Conservation (phyloP, 92 coral and sea anemone species). For the Scolanthus callimorphus region DNA sequence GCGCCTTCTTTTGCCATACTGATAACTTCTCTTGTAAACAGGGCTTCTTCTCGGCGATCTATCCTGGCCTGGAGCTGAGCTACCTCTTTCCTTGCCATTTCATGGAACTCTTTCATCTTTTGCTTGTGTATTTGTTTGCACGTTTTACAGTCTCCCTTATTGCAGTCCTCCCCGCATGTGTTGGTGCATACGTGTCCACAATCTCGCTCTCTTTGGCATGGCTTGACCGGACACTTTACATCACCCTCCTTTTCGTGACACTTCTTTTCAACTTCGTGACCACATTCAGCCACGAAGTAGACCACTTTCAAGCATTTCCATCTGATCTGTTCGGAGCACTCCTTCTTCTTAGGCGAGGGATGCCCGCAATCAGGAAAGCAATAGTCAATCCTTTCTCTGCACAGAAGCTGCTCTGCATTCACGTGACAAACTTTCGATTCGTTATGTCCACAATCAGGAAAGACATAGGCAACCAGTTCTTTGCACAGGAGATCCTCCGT, state of each 20-base stretch:
- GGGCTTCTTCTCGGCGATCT: neutral
- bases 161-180: conserved; percentile 26
- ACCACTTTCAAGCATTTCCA: conserved; percentile 8
- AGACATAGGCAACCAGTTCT: neutral
- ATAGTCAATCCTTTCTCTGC: conserved; percentile 11
- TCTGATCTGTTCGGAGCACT: conserved; percentile 16
- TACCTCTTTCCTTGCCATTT: conserved; percentile 13
- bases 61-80: conserved; percentile 8
- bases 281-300: neutral
- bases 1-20: neutral
- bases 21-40: conserved; percentile 8
- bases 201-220: conserved; percentile 12
- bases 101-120: conserved; percentile 26
- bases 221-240: conserved; percentile 11
- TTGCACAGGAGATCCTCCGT: neutral
- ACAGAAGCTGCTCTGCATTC: neutral
- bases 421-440: neutral
- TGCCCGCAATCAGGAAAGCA: conserved; percentile 12
- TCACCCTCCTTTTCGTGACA: conserved; percentile 1
- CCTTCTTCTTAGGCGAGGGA: conserved; percentile 18
- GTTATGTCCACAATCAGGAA: neutral
- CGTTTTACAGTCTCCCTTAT: conserved; percentile 23
- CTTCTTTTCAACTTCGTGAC: neutral
- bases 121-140: conserved; percentile 3
- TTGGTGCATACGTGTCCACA: conserved; percentile 31